Evolutionary conservation across 2,888 invertebrate genomes (phyloP), one percentile per base, ranked within the genome.

Genomic region (Furcula furcula): DNA sequence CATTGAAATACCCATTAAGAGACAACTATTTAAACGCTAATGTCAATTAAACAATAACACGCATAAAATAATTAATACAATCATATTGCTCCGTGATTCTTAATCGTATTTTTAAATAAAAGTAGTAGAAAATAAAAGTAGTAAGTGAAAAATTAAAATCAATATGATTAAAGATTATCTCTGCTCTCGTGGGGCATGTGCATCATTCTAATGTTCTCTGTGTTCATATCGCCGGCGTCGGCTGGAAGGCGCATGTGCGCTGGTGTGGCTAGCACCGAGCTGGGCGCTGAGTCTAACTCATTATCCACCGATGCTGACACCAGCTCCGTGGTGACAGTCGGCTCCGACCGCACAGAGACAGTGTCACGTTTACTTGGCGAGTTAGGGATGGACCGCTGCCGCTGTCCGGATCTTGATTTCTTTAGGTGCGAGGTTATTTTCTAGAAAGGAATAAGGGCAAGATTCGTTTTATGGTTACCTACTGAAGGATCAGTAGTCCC

Each of bases 311-410:
- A 71, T 0, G 74, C 82, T 0, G 83, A 78, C 19, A 86, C 84
- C 34, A 87, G 55, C 40, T 84, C 86, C 5, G 87, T 84, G 29
- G 77, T 79, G 12, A 58, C 49, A 0, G 87, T 87, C 1, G 85
- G 83, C 23, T 86, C 85, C 0, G 87, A 87, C 20, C 55, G 57
- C 12, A 77, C 43, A 0, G 86, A 86, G 0, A 52, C 36, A 5
- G 65, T 72, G 49, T 84, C 84, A 2, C 63, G 66, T 40, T 72
- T 76, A 12, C 50, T 64, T 1, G 82, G 80, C 0, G 84, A 78
- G 31, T 53, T 68, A 1, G 55, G 65, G 1, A 67, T 58, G 1
- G 75, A 68, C 3, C 64, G 62, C n/a, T 49, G 50, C 3, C 64
- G 62, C n/a, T 49, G 50, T 5, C 63, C 58, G 2, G 63, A 63